Base-by-base conservation (phyloP, 2,888 invertebrate species). In the Eupithecia exiguata region DNA sequence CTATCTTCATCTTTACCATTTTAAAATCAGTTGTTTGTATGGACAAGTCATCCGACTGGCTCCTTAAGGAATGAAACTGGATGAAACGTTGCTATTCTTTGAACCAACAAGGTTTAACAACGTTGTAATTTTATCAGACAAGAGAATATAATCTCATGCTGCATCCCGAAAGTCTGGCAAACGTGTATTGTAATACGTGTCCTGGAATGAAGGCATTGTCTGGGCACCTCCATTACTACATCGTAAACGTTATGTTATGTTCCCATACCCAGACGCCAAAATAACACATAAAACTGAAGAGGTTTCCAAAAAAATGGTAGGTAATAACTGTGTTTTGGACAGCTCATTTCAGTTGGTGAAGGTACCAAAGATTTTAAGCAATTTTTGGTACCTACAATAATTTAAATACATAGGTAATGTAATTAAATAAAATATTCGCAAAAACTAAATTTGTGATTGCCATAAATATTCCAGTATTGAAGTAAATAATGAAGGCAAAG, bases 171-270 rank as follows among this genome's bases (percentile, higher is more conserved):
- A 76, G 77, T 76, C 77, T 77, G 68, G 65, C 25, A 68, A 71
- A 68, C 21, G 58, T 58, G 58, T 58, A 58, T 58, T 25, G 58
- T 25, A 53, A 10, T 10, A 5, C 53, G 53, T 36, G 65, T 66
- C 53, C 68, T 25, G 35, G 53, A 49, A 71, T 75, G 68, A 75
- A 75, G 70, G 72, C 68, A 71, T 72, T 43, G 71, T 62, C 68
- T 70, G 21, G 58, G 63, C 68, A 49, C 75, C 69, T 58, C 73
- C 75, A 75, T 75, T 76, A 71, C 67, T 49, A 49, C 49, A 36
- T 72, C 72, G 74, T 74, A 68, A 77, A 68, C 66, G 70, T 72
- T 63, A 58, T 16, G 63, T 82, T 85, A 82, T 83, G 83, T 38
- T 35, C 6, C 61, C 16, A 35, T 30, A 21, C 38, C 49, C 38